A percentile compares a stretch with the other conserved stretches of the same genome.
Evolutionary conservation across 2,797 vertebrate genomes (phyloP).

Genomic region (Erethizon dorsatum): DNA sequence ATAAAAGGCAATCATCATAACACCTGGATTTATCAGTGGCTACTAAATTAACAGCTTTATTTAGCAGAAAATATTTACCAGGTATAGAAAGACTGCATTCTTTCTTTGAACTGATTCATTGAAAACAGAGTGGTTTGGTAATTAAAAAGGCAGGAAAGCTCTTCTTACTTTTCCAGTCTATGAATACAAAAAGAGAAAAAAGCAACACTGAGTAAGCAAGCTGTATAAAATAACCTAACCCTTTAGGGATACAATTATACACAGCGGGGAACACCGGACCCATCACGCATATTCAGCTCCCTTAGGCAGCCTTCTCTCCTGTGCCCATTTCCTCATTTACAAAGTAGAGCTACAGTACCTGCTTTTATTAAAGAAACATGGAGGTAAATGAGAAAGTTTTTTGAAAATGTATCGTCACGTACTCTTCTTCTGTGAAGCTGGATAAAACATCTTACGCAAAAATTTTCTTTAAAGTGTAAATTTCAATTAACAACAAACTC

Average conservation of each 20-base stretch:
- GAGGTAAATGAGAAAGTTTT: not conserved
- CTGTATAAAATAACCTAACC: constrained; percentile 49
- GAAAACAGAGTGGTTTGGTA: constrained; percentile 80
- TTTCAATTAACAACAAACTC: constrained; percentile 27
- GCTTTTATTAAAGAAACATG: not conserved
- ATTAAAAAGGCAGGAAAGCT: constrained; percentile 80
- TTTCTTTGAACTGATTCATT: constrained; percentile 79
- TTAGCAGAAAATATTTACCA: constrained; percentile 80
- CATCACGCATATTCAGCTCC: not conserved
- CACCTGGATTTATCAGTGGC: constrained; percentile 76
- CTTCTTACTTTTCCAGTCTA: constrained; percentile 81
- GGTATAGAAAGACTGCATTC: constrained; percentile 80
- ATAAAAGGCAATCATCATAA: constrained; percentile 70
- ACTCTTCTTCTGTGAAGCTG: not conserved
- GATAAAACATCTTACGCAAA: not conserved
- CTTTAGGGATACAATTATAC: not conserved
- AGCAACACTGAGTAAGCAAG: constrained; percentile 65
- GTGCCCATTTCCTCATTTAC: not conserved
- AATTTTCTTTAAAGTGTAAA: constrained; percentile 30
- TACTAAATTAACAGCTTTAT: constrained; percentile 74
- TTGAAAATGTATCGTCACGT: not conserved
- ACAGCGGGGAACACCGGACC: not conserved
- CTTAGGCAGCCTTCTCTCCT: not conserved
- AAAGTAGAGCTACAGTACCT: not conserved
- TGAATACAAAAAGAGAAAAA: constrained; percentile 79